Evolutionary conservation across 2,888 invertebrate genomes (phyloP).

Genomic region (Sarcophaga carnaria): DNA sequence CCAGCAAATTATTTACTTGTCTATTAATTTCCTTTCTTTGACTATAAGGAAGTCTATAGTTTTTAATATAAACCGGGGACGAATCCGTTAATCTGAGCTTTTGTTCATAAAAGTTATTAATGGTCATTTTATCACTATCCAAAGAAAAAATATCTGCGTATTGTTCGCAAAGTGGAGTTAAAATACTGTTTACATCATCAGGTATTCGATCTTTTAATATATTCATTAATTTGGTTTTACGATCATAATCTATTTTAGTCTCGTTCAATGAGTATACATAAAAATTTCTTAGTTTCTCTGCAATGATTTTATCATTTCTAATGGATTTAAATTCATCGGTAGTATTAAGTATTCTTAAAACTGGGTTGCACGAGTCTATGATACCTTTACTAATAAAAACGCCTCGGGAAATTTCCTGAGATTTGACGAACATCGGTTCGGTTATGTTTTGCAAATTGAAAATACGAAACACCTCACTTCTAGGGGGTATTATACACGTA

Average conservation of each 20-base stretch:
- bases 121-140: conserved; percentile 6
- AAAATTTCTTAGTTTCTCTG: not conserved
- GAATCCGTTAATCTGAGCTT: not conserved
- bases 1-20: conserved; percentile 26
- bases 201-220: not conserved
- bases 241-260: not conserved
- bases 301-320: not conserved
- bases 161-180: conserved; percentile 2
- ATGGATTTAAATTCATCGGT: conserved; percentile 9
- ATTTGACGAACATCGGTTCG: too few relatives aligned
- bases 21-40: conserved; percentile 5
- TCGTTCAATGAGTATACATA: not conserved
- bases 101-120: conserved; percentile 20
- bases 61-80: conserved; percentile 2
- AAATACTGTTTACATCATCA: not conserved
- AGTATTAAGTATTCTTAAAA: not conserved
- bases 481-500: conserved; percentile 13
- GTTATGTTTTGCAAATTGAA: conserved; percentile 8
- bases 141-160: conserved; percentile 12
- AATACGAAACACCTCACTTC: conserved; percentile 21
- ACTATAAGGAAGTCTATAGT: not conserved
- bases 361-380: not conserved
- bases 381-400: conserved; percentile 4
- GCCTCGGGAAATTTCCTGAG: too few relatives aligned
- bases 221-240: not conserved